Evolutionary conservation across 23 tunicate species (phyloP), one percentile per base, ranked within the genome.

Genomic region (Trididemnum nubilum): DNA sequence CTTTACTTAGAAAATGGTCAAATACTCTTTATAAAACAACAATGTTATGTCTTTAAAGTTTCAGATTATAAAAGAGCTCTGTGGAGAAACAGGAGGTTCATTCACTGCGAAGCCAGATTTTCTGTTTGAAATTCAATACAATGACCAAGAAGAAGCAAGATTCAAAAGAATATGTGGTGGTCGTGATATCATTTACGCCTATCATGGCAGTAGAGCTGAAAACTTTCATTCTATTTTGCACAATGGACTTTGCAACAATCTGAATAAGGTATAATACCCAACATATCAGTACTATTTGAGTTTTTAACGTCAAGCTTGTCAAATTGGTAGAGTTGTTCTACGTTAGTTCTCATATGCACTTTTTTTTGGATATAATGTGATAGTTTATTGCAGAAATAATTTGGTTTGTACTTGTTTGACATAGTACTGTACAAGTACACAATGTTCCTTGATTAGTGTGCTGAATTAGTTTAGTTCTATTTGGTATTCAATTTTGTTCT

Each of bases 191-290:
- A 51, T 92, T 3, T 64, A 82, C 78, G 97, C 97, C 22, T 92
- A 81, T 64, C 97, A 92, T 86, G 97, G 97, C 27, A 92, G 91
- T 82, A 78, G 67, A 63, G 28, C 86, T 27, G 97, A 92, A 82
- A 92, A 92, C 59, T 92, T 92, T 67, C 71, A 92, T 60, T 92
- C 97, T n/a, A 92, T 92, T 59, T 51, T 92, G 23, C 81, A 83
- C 34, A 60, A 51, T 78, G 97, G 97, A n/a, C 61, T 92, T 1
- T 63, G 80, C 23, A 86, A 83, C 39, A 86, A 92, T 72, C 59
- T 92, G 51, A 92, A 86, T 64, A 92, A 92, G 88, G 97, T 86
- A 77, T 18, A 18, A 18, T 49, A 63, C 23, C 19, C 76, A 33
- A 32, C 76, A n/a, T n/a, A n/a, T n/a, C n/a, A n/a, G n/a, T n/a